Evolutionary conservation across 2,888 invertebrate species (phyloP).

Genomic region (Xestia xanthographa): DNA sequence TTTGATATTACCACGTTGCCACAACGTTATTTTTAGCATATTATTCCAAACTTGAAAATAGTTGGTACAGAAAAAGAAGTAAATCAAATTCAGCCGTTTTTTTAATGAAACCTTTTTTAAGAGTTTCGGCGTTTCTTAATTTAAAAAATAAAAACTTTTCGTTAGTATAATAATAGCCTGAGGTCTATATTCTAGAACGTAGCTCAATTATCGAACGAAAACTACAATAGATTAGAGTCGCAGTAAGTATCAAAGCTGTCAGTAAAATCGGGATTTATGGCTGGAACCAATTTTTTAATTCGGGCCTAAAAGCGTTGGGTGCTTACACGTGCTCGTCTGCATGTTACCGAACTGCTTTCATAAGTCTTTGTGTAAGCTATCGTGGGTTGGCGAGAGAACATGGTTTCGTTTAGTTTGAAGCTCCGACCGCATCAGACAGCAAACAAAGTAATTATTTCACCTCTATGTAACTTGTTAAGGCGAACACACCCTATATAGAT

Average conservation of each 20-base stretch:
- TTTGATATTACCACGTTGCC: neutral
- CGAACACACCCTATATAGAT: neutral
- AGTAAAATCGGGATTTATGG: slow-evolving; percentile 3
- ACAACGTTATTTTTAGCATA: neutral
- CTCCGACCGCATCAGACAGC: slow-evolving; percentile 4
- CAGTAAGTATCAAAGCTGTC: neutral
- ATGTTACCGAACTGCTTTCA: neutral
- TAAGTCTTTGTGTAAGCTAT: neutral
- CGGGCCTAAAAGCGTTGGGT: slow-evolving; percentile 13
- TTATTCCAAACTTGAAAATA: neutral
- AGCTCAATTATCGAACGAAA: neutral
- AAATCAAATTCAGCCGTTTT: neutral
- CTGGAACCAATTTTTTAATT: neutral
- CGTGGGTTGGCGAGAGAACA: neutral
- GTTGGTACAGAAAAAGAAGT: neutral
- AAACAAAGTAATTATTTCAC: slow-evolving; percentile 1
- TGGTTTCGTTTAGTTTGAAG: neutral
- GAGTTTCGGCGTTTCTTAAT: neutral
- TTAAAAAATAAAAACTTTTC: neutral
- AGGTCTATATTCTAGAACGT: neutral
- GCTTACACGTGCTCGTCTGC: neutral
- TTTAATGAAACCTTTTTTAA: neutral
- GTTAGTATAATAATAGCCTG: neutral
- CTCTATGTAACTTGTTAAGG: neutral
- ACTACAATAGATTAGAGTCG: neutral